A percentile compares a stretch with the other conserved stretches of the same genome.
Conservation (phyloP, 1,140 invertebrate genomes). For the Helicoverpa zea region DNA sequence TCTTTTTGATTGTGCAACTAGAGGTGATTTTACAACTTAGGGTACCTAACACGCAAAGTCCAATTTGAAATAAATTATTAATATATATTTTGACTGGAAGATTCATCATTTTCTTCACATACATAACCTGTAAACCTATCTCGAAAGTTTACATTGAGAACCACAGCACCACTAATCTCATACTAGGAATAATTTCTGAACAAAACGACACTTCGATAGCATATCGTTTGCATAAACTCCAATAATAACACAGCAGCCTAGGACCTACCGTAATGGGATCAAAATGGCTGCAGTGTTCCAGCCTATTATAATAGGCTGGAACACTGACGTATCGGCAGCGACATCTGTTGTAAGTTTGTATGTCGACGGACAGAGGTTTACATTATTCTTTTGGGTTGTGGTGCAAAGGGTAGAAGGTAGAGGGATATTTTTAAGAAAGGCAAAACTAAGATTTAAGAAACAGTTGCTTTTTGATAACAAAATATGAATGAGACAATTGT, state of each 20-base stretch:
- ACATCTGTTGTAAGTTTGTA: conserved; percentile 55
- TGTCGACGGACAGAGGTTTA: conserved; percentile 38
- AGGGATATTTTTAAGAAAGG: too few relatives aligned
- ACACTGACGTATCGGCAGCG: conserved; percentile 58
- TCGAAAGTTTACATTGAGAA: too few relatives aligned
- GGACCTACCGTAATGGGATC: conserved; percentile 32
- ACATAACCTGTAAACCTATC: too few relatives aligned
- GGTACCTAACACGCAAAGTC: too few relatives aligned
- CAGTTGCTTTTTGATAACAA: too few relatives aligned
- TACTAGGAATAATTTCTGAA: not conserved
- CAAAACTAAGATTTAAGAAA: too few relatives aligned
- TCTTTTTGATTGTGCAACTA: too few relatives aligned
- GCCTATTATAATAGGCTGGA: conserved; percentile 19
- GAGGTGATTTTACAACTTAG: too few relatives aligned
- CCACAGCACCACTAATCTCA: not conserved
- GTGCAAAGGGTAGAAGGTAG: not conserved
- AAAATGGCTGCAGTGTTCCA: conserved; percentile 21
- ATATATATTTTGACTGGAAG: too few relatives aligned
- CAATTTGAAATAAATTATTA: too few relatives aligned
- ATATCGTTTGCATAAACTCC: conserved; percentile 19
- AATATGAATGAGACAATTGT: too few relatives aligned
- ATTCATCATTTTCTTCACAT: too few relatives aligned
- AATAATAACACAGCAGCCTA: conserved; percentile 27
- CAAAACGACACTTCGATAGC: not conserved
- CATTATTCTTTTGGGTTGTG: conserved; percentile 44